Base-by-base conservation (phyloP, 1,140 invertebrate genomes). In the Lasioglossum baleicum region DNA sequence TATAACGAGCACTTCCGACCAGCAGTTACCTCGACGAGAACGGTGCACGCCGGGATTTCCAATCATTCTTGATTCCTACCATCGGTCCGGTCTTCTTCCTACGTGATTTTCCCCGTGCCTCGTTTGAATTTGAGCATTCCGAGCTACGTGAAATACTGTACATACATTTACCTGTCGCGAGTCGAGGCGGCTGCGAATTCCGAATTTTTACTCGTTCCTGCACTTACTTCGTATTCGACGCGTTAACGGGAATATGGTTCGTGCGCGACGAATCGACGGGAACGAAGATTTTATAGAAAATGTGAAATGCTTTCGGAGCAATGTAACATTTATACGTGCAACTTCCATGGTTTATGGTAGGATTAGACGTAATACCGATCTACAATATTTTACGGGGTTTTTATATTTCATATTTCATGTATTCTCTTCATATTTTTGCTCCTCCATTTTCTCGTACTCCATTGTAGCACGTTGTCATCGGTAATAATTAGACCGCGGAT, bases 1-100 rank as follows among this genome's bases (percentile, higher is more conserved):
- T 42, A 68, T 86, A 69, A 83, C 78, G 68, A 89, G 85, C 63
- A 60, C 56, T 72, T 74, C 78, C 51, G 75, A 69, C 48, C 72
- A 82, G 81, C 88, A 88, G 88, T 91, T 90, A 90, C 87, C 72
- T 71, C 78, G 40, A 81, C 83, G 82, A 26, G 26, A 86, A 89
- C 83, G 79, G 83, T 65, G 64, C 73, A 60, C 73, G 48, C 8
- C 40, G 75, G 83, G 83, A 82, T 88, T 88, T 81, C 79, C 65
- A 40, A 84, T 71, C 35, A 58, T 42, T 64, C 75, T 22, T 58
- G 22, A 69, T 35, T 83, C 75, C 82, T 87, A 82, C 70, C 61
- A 58, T 63, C 44, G 35, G 35, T 35, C 81, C 17, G 31, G 53
- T 63, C 66, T 26, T 40, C 63, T 35, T 20, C 69, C 84, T 87